Percentiles rank a stretch among this genome's conserved stretches.
Evolutionary conservation across 2,888 invertebrate genomes (phyloP).

Genomic region (Rotaria sp.): DNA sequence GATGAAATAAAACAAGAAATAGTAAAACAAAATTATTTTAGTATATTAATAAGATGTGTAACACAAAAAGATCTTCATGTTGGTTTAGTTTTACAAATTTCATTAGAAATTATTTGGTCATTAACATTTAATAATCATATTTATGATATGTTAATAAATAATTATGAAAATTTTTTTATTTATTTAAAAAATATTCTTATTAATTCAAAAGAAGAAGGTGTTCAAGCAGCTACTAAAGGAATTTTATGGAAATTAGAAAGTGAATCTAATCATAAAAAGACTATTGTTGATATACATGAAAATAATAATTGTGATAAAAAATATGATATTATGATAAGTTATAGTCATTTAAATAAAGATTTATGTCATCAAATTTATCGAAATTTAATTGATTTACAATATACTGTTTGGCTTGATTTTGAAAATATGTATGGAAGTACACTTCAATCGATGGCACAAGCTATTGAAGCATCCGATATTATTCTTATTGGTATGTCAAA

Average conservation of each 20-base stretch:
- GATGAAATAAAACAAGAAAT: background rate
- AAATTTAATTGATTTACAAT: background rate
- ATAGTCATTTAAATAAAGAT: background rate
- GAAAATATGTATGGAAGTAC: background rate
- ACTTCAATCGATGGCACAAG: background rate
- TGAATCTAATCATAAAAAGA: background rate
- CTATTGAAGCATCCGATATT: background rate
- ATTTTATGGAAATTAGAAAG: background rate
- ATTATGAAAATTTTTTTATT: background rate
- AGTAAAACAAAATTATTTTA: background rate
- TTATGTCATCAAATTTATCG: background rate
- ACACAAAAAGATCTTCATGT: background rate
- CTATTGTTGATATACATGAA: background rate
- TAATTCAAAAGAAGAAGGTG: background rate
- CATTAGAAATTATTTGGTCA: background rate
- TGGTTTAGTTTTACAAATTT: background rate
- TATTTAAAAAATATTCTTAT: background rate
- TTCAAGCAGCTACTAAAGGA: background rate
- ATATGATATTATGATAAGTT: constrained; percentile 20
- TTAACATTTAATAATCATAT: background rate
- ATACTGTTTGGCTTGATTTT: constrained; percentile 8
- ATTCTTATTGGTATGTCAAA: background rate
- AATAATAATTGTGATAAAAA: background rate
- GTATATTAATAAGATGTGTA: background rate
- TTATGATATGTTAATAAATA: background rate